Base-by-base conservation (phyloP, 2,797 vertebrate species). In the Poeciliopsis paucimaculata region DNA sequence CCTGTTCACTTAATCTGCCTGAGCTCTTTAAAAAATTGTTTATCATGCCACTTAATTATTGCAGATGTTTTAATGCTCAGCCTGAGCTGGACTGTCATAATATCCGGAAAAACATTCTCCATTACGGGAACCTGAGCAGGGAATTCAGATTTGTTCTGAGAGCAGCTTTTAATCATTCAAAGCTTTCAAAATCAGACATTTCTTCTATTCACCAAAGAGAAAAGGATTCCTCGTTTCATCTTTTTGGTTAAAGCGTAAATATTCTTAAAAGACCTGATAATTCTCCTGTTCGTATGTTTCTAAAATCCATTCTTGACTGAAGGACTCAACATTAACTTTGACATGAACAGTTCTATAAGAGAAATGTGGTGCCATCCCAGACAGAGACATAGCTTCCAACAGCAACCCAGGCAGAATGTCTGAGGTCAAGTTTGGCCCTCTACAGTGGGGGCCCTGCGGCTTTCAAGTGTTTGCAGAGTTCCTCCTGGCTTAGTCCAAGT, bases 21-120 rank as follows among this genome's bases (percentile, higher is more conserved):
- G 79, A 86, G 80, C 77, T 83, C 82, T 90, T 89, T 89, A 92
- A 85, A 93, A 92, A 90, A 93, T 90, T 84, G 90, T 93, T 93
- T 85, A 94, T 87, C 77, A 15, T 84, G 84, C 53, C 80, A 88
- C 91, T 90, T 93, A 90, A 93, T 82, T 28, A 39, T 87, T 88
- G 90, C 95, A 95, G 92, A 89, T 93, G 94, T 86, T 95, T 93
- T 92, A 90, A 87, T 91, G 87, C 90, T 90, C 83, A 39, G 82
- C 9, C 18, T 8, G 45, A 86, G 85, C 73, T 36, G 26, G 64
- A 77, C 60, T 79, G 80, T 75, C 82, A 87, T 84, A 87, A 82
- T 23, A 88, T 77, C 64, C 73, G 80, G 84, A 88, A 86, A 87
- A 86, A 83, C 57, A 72, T 12, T 23, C 72, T 0, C 64, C 72